Conservation (phyloP, 2,888 invertebrate species). For the Brassicogethes aeneus region DNA sequence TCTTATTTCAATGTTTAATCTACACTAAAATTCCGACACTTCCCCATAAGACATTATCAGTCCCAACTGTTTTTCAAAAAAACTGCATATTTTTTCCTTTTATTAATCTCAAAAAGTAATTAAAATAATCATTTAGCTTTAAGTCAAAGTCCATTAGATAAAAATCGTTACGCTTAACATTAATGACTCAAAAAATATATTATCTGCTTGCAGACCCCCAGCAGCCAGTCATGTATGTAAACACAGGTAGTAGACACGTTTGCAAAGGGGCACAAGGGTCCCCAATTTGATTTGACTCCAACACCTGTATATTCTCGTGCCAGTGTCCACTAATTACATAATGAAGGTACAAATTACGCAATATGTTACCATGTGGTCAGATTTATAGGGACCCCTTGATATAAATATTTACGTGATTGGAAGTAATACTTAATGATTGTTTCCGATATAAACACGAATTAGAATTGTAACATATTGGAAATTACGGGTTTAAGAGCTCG, state of each 20-base stretch:
- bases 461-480: conserved; percentile 22
- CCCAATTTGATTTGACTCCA: conserved; percentile 10
- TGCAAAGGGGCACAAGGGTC: background rate
- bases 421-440: background rate
- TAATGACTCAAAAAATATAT: too few relatives aligned
- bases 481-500: conserved; percentile 19
- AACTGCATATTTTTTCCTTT: too few relatives aligned
- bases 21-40: too few relatives aligned
- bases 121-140: too few relatives aligned
- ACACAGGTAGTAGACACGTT: too few relatives aligned
- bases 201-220: too few relatives aligned
- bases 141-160: too few relatives aligned
- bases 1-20: too few relatives aligned
- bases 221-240: background rate
- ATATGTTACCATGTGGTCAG: conserved; percentile 26
- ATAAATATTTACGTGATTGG: conserved; percentile 2
- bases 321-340: conserved; percentile 21
- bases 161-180: too few relatives aligned
- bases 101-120: too few relatives aligned
- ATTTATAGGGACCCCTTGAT: conserved; percentile 11
- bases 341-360: conserved; percentile 31
- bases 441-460: background rate
- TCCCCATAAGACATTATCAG: too few relatives aligned
- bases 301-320: conserved; percentile 14
- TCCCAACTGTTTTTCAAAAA: too few relatives aligned